Conservation (phyloP, 1,140 invertebrate genomes). For the Neodiprion lecontei region DNA sequence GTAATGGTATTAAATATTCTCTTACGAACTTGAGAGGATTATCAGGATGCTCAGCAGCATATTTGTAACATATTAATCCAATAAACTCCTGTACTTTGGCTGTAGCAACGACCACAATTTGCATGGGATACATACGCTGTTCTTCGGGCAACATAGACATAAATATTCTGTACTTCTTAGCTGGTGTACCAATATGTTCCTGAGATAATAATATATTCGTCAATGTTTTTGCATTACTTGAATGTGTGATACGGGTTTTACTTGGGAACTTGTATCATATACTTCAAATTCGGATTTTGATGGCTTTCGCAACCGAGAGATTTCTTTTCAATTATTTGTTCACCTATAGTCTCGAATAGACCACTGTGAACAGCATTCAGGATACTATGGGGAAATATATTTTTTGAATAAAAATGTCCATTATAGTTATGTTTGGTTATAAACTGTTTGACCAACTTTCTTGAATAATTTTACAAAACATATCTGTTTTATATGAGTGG, state of each 20-base stretch:
- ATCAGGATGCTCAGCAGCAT: constrained; percentile 59
- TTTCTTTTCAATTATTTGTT: too few species aligned
- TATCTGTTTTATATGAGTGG: too few species aligned
- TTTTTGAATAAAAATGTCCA: constrained; percentile 8
- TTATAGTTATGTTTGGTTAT: background rate
- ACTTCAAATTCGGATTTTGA: too few species aligned
- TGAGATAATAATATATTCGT: constrained; percentile 40
- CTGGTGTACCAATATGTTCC: constrained; percentile 76
- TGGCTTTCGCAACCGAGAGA: too few species aligned
- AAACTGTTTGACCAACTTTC: too few species aligned
- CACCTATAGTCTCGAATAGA: too few species aligned
- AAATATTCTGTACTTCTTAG: constrained; percentile 85
- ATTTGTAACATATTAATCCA: constrained; percentile 89
- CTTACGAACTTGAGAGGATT: constrained; percentile 65
- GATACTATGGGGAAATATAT: background rate
- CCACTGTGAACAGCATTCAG: too few species aligned
- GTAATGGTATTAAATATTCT: background rate
- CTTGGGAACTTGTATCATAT: constrained; percentile 4
- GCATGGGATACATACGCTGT: constrained; percentile 83
- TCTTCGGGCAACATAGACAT: constrained; percentile 84
- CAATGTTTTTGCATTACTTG: constrained; percentile 20
- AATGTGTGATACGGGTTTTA: background rate
- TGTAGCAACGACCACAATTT: constrained; percentile 78
- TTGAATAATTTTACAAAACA: too few species aligned
- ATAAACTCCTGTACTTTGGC: constrained; percentile 93